Conservation (phyloP, 1,140 invertebrate species). For the Geopemphigus sp. region DNA sequence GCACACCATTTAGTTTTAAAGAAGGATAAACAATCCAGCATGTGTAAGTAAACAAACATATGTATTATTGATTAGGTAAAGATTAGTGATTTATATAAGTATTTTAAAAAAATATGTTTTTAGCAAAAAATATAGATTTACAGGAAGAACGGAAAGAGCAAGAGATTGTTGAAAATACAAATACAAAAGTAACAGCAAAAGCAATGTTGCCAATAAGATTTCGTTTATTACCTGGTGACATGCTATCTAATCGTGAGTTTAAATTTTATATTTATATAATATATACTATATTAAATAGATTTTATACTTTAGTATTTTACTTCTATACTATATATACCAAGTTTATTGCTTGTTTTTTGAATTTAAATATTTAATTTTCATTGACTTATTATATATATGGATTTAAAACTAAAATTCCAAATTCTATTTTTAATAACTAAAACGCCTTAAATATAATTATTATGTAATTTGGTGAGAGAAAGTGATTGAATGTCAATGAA, state of each 20-base stretch:
- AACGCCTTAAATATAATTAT: too few relatives aligned
- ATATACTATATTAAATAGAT: too few relatives aligned
- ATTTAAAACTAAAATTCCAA: too few relatives aligned
- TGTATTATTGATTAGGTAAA: background rate
- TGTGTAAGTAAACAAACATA: background rate
- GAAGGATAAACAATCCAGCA: background rate
- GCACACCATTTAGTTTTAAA: slow-evolving; percentile 1
- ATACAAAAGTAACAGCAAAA: background rate
- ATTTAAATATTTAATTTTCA: too few relatives aligned
- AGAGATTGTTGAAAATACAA: background rate
- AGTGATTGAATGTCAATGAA: too few relatives aligned
- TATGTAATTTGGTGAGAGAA: too few relatives aligned
- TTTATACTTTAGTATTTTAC: too few relatives aligned
- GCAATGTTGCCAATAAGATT: background rate
- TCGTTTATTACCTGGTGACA: slow-evolving; percentile 23
- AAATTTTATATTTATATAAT: too few relatives aligned
- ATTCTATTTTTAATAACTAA: too few relatives aligned
- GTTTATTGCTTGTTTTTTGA: too few relatives aligned
- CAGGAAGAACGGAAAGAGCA: background rate
- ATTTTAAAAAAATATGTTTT: background rate
- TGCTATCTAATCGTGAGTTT: background rate
- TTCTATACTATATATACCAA: too few relatives aligned
- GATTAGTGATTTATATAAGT: background rate
- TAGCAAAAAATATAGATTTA: background rate
- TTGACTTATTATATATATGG: too few relatives aligned